These are phyloP conservation scores for Eublepharis macularius DNA, from an alignment of 2,113 vertebrate genomes.

Conservation along the genomic window DNA sequence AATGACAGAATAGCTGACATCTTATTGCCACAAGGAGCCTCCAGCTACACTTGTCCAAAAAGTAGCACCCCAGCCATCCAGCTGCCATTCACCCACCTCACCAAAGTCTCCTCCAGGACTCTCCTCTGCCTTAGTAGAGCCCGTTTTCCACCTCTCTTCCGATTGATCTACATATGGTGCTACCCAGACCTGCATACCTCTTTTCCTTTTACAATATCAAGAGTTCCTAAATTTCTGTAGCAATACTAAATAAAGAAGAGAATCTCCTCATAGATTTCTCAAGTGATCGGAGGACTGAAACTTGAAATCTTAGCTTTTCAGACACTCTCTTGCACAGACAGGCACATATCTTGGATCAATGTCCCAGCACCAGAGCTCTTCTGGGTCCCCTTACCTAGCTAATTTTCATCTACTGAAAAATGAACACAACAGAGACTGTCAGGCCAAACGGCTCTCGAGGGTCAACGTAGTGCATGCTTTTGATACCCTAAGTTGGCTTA, in stretches of 20 bases:
- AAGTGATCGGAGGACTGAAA: neutral
- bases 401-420: no score
- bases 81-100: neutral
- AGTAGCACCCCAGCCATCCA: neutral
- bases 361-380: no score
- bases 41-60: neutral
- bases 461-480: neutral
- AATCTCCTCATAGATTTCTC: neutral
- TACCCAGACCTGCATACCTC: no score
- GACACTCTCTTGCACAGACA: neutral
- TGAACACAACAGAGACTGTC: no score
- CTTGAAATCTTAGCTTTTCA: neutral
- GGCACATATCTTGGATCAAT: no score
- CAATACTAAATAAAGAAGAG: neutral
- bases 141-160: neutral
- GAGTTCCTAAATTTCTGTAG: neutral
- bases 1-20: neutral
- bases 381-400: no score
- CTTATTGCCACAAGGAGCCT: neutral
- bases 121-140: neutral
- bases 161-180: neutral
- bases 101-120: neutral
- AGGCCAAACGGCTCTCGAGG: neutral
- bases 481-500: conserved; percentile 57
- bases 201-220: neutral